Evolutionary conservation across 2,888 invertebrate species (phyloP).

Genomic region (Trachelus iudaicus): DNA sequence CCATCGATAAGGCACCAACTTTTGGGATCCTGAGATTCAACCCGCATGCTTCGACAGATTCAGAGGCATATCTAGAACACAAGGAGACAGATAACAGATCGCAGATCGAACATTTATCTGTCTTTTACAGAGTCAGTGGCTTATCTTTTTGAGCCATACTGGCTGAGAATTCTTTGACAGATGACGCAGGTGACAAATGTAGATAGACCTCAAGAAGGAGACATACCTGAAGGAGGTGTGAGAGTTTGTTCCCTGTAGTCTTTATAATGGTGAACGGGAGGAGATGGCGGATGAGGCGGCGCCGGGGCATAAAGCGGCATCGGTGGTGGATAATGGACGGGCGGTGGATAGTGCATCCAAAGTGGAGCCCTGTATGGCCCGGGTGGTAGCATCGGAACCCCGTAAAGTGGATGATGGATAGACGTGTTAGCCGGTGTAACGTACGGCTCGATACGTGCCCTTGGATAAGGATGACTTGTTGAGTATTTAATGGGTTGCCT

Average conservation of each 20-base stretch:
- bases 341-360: conserved; percentile 69
- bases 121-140: background rate
- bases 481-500: conserved; percentile 59
- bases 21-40: conserved; percentile 66
- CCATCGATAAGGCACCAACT: conserved; percentile 49
- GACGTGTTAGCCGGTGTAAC: conserved; percentile 52
- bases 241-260: conserved; percentile 64
- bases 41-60: conserved; percentile 88
- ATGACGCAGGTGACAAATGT: background rate
- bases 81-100: background rate
- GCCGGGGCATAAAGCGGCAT: conserved; percentile 61
- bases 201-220: background rate
- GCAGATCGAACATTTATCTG: background rate
- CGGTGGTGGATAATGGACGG: conserved; percentile 65
- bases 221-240: conserved; percentile 62
- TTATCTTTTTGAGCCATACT: background rate
- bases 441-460: conserved; percentile 56
- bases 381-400: conserved; percentile 62
- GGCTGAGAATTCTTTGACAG: background rate
- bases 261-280: conserved; percentile 62
- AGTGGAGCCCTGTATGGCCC: conserved; percentile 67
- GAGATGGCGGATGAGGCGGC: conserved; percentile 61
- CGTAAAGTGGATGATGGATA: conserved; percentile 60
- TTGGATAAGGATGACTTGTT: conserved; percentile 57
- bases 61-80: conserved; percentile 85